These are phyloP conservation scores for Dryoscopus gambensis DNA, from an alignment of 2,113 vertebrate genomes.

Conservation along the genomic window DNA sequence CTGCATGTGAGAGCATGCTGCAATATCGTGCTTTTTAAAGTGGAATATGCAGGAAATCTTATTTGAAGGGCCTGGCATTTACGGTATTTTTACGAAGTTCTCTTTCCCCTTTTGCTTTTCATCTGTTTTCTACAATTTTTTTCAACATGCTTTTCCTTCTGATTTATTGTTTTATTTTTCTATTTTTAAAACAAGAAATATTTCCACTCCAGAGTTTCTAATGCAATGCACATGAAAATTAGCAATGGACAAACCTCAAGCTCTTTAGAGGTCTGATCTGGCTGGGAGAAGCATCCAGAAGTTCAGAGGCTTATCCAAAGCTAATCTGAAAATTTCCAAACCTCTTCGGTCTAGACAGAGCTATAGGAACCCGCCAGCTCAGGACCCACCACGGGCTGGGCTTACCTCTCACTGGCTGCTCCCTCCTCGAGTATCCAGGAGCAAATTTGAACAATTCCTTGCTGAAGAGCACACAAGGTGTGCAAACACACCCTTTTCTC, in stretches of 20 bases:
- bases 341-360: background rate
- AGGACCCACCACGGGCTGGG: background rate
- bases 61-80: conserved; percentile 67
- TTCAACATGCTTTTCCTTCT: conserved; percentile 60
- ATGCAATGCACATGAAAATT: conserved; percentile 69
- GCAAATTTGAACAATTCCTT: background rate
- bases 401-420: background rate
- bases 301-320: conserved; percentile 50
- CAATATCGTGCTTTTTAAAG: conserved; percentile 26
- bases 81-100: conserved; percentile 69
- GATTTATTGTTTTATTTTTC: conserved; percentile 74
- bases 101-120: conserved; percentile 67
- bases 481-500: background rate
- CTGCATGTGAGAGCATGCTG: background rate
- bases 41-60: conserved; percentile 64
- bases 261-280: conserved; percentile 19
- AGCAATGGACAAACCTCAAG: conserved; percentile 62
- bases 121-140: conserved; percentile 69
- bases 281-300: background rate
- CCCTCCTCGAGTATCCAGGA: background rate
- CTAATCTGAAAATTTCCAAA: conserved; percentile 45
- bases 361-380: background rate
- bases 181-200: conserved; percentile 77
- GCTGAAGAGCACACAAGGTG: background rate
- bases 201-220: conserved; percentile 62